Evolutionary conservation across 2,888 invertebrate genomes (phyloP), one percentile per base, ranked within the genome.

Genomic region (Ophioninae sp.): DNA sequence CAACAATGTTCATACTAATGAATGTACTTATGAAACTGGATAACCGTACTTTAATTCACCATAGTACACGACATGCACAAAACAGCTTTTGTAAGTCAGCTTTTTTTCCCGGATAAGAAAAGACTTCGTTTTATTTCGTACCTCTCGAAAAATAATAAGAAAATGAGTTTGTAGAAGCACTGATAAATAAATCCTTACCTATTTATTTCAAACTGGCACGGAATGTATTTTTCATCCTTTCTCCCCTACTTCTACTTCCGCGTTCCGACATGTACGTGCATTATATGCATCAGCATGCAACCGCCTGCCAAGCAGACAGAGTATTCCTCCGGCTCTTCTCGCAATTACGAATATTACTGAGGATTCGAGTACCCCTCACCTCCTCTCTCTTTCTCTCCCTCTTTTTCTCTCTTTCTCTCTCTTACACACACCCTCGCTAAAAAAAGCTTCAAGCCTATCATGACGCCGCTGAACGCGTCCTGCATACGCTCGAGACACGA

Each of bases 321-420:
- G 77, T 77, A 77, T 69, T 63, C 69, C 77, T 77, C 69, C 61
- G 51, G 69, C 61, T 77, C 84, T 85, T 74, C 71, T 84, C 56
- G 88, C 88, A 87, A 88, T 88, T 88, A 88, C 86, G 87, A 85
- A 87, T 87, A 87, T 88, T 87, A 85, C 87, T 65, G 59, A 76
- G 80, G 79, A 69, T 83, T 78, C 80, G 83, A 80, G 76, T 71
- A 59, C 73, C n/a, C 63, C 79, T 68, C 64, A 79, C 10, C 64
- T 72, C 30, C 71, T 65, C 65, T 6, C 61, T 58, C 63, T 76
- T 51, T 61, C 41, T 59, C 74, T 71, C 65, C 3, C 51, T 39
- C 20, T 39, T 23, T 17, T 17, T 7, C 68, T 41, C 75, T 61
- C 8, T n/a, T 68, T 30, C 72, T 69, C 63, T 61, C 67, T 76